Base-by-base conservation (phyloP, 2,113 vertebrate genomes). In the Mustela lutreola region DNA sequence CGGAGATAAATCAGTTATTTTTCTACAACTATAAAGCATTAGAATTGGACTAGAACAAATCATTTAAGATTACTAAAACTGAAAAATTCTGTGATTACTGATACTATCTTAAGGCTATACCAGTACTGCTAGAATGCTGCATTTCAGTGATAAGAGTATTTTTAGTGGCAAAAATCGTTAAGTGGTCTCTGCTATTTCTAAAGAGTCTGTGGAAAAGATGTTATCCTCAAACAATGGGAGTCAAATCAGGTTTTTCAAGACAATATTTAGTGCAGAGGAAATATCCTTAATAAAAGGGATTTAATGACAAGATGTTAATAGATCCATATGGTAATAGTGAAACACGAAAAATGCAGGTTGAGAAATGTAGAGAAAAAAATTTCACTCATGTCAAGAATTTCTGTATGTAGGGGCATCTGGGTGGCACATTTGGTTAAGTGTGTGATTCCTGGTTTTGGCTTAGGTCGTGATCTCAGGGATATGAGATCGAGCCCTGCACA, bases 141-240 rank as follows among this genome's bases (percentile, higher is more conserved):
- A 92, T 53, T 95, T 91, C 67, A 94, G 14, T 21, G 95, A 56
- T n/a, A 97, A 93, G 88, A 39, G 18, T 67, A 79, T 62, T 94
- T 88, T 92, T 22, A 82, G 39, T 36, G 73, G 50, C 26, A 79
- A 91, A 96, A 92, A 70, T 36, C 1, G 2, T 6, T 83, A 85
- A 70, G 18, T 65, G 39, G n/a, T 65, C 53, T 84, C 88, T 89
- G 63, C 21, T 96, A 63, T 91, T 89, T 84, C 45, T 31, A 48
- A 80, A 73, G 21, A 95, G 8, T 87, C 36, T 58, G 91, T 92
- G 79, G 31, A 92, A 95, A 93, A 91, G 58, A 86, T 73, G 42
- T n/a, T 84, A 84, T 22, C 42, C 31, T 22, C 48, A 19, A 76
- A 56, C 50, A 21, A 94, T 58, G 14, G 11, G 2, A 81, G 31